phyloP scores from a whole-genome alignment of 1,140 invertebrate species.

The Pentalonia nigronervosa region DNA sequence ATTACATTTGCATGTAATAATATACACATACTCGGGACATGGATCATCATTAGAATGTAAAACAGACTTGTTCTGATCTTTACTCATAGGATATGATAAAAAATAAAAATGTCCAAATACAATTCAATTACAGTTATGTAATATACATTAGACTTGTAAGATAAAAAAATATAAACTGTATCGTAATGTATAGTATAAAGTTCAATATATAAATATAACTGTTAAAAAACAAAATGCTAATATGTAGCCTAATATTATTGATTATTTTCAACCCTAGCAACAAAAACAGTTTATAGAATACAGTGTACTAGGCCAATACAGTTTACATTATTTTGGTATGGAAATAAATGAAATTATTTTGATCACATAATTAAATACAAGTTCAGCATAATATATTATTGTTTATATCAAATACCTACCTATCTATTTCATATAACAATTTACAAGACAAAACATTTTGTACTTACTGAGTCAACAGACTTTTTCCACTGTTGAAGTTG shows the following conservation, averaged over 20 bases:
- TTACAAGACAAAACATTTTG: neutral
- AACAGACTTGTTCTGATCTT: neutral
- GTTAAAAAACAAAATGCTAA: neutral
- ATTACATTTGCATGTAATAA: neutral
- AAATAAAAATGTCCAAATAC: neutral
- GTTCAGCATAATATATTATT: too few species aligned
- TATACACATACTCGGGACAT: neutral
- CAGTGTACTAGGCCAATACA: neutral
- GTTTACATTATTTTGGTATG: neutral
- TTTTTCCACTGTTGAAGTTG: neutral
- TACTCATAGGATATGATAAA: neutral
- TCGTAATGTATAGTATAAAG: neutral
- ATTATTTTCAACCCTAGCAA: constrained; percentile 45
- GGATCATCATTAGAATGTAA: neutral
- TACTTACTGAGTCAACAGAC: neutral
- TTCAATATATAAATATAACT: neutral
- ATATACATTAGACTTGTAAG: neutral
- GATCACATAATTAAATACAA: neutral
- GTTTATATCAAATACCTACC: neutral
- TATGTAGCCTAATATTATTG: neutral
- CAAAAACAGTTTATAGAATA: neutral
- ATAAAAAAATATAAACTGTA: neutral
- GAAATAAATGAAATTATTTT: neutral
- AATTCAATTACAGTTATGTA: neutral
- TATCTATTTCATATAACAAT: neutral